Evolutionary conservation across 2,113 vertebrate genomes (phyloP).

Genomic region (Rhinoderma darwinii): DNA sequence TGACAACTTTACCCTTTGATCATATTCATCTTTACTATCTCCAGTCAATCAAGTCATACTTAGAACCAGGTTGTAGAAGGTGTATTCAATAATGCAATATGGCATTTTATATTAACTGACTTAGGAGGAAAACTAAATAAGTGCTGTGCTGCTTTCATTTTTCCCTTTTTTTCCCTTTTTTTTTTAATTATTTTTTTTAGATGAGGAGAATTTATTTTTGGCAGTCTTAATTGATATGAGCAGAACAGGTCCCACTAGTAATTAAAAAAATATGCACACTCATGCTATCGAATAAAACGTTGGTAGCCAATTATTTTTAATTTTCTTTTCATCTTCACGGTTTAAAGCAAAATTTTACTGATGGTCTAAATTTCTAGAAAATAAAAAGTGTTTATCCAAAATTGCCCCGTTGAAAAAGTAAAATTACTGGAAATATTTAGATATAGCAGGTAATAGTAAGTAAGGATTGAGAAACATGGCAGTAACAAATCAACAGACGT

Average conservation of each 20-base stretch:
- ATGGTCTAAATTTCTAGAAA: neutral
- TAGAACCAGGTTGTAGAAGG: too few relatives aligned
- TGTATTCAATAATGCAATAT: neutral
- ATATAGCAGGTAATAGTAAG: neutral
- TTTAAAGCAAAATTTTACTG: neutral
- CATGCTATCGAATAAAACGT: neutral
- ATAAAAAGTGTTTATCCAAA: neutral
- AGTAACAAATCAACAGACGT: too few relatives aligned
- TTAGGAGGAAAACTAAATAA: neutral
- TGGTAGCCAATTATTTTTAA: constrained; percentile 12
- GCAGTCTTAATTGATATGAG: neutral
- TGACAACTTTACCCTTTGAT: too few relatives aligned
- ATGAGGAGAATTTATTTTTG: neutral
- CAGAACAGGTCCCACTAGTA: constrained; percentile 1
- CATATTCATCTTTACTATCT: too few relatives aligned
- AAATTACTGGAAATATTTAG: neutral
- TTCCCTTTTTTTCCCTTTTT: neutral
- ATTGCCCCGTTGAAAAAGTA: neutral
- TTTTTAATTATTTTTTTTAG: too few relatives aligned
- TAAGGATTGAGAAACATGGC: too few relatives aligned
- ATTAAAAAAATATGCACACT: neutral
- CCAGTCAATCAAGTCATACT: too few relatives aligned
- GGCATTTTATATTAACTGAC: neutral
- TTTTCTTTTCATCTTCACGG: neutral
- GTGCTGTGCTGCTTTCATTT: neutral